A percentile compares a stretch with the other conserved stretches of the same genome.
These are phyloP conservation scores for Lutjanus argentimaculatus DNA, from an alignment of 2,797 vertebrate genomes.

Conservation along the genomic window DNA sequence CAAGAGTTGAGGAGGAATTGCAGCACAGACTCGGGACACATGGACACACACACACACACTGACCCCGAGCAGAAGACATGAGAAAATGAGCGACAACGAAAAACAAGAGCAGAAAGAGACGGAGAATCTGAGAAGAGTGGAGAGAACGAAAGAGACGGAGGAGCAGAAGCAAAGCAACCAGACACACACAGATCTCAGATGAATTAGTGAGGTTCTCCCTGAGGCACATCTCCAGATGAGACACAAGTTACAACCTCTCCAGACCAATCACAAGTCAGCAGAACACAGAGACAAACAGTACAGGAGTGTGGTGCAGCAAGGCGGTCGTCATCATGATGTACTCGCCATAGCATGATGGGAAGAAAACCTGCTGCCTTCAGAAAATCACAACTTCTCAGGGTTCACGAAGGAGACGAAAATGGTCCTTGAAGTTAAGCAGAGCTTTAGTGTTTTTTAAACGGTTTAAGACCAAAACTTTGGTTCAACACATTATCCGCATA, in stretches of 20 bases:
- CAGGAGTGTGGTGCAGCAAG: not conserved
- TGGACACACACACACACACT: not conserved
- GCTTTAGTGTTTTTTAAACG: not conserved
- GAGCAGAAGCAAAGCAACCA: not conserved
- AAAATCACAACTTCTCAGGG: not conserved
- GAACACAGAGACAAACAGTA: constrained; percentile 4
- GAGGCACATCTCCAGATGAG: constrained; percentile 39
- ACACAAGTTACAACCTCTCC: constrained; percentile 40
- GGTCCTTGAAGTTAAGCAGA: not conserved
- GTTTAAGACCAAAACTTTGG: not conserved
- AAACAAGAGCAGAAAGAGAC: not conserved
- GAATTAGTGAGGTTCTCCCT: constrained; percentile 49
- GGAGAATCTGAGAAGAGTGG: constrained; percentile 5
- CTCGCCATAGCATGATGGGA: not conserved
- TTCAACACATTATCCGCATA: not conserved
- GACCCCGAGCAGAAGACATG: not conserved
- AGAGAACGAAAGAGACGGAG: not conserved
- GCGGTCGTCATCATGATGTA: not conserved
- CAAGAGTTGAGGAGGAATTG: constrained; percentile 9
- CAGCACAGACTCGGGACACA: constrained; percentile 10
- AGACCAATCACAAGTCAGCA: constrained; percentile 50
- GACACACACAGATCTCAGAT: constrained; percentile 25
- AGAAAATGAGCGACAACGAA: not conserved
- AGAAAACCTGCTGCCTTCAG: not conserved
- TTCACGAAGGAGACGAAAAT: not conserved